Evolutionary conservation across 2,113 vertebrate genomes (phyloP).

Genomic region (Mustela lutreola): DNA sequence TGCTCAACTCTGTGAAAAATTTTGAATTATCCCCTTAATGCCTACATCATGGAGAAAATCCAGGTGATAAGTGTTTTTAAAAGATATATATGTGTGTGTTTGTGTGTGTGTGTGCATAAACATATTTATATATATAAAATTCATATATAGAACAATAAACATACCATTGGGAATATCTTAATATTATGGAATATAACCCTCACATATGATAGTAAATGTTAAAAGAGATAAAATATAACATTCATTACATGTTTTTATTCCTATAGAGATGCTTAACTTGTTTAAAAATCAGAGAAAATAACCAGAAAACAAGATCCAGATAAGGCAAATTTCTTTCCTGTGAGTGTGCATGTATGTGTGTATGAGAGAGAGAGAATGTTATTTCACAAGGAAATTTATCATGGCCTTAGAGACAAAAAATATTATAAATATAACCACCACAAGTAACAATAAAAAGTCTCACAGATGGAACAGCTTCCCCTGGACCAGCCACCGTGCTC

Average conservation of each 20-base stretch:
- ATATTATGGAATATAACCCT: neutral
- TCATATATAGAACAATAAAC: neutral
- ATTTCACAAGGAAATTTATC: constrained; percentile 20
- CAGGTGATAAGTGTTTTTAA: neutral
- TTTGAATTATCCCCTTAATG: neutral
- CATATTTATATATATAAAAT: neutral
- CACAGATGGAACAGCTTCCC: neutral
- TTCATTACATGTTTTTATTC: neutral
- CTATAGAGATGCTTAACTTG: neutral
- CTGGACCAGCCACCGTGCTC: neutral
- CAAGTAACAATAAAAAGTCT: neutral
- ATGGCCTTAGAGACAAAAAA: neutral
- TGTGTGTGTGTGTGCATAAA: too few species aligned
- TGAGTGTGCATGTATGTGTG: neutral
- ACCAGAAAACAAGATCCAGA: neutral
- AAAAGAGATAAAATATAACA: neutral
- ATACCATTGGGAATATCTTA: neutral
- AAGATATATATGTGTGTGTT: too few species aligned
- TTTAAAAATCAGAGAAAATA: neutral
- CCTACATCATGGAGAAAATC: neutral
- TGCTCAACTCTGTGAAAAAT: neutral
- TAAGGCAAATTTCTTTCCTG: neutral
- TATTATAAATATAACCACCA: neutral
- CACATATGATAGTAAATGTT: neutral
- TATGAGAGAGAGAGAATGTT: neutral